Evolutionary conservation across 92 coral and sea anemone species (phyloP).

Genomic region (Porites rus): DNA sequence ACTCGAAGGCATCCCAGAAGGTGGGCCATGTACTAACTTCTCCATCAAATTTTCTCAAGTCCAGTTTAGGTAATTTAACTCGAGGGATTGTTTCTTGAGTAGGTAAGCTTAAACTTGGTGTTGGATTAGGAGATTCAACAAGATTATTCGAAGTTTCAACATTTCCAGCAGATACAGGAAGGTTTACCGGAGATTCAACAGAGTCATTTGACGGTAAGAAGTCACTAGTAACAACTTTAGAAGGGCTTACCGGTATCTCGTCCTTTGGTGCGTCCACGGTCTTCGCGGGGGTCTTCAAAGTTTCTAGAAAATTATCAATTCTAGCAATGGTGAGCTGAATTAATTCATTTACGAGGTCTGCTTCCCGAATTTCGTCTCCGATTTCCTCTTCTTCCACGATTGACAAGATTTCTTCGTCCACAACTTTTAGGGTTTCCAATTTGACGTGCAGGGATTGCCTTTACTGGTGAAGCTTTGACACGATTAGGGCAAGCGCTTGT

Average conservation of each 20-base stretch:
- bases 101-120: too few species aligned
- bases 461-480: too few species aligned
- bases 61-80: slow-evolving; percentile 61
- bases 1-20: slow-evolving; percentile 69
- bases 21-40: slow-evolving; percentile 60
- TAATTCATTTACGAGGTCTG: not conserved
- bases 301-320: slow-evolving; percentile 5
- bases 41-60: slow-evolving; percentile 57
- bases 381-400: slow-evolving; percentile 49
- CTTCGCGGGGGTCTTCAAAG: slow-evolving; percentile 4
- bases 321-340: slow-evolving; percentile 23
- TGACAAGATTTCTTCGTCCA: slow-evolving; percentile 39
- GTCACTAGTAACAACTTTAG: not conserved
- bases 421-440: slow-evolving; percentile 14
- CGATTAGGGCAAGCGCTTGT: too few species aligned
- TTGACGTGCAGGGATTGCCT: not conserved
- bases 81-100: not conserved
- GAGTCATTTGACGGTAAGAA: not conserved
- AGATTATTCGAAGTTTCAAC: not conserved
- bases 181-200: not conserved
- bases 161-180: too few species aligned
- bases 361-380: slow-evolving; percentile 26
- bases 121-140: not conserved
- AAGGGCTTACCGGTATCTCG: not conserved
- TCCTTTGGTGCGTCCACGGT: not conserved